These are phyloP conservation scores for Drosophila falleni DNA, from an alignment of 2,888 invertebrate species.

Conservation along the genomic window DNA sequence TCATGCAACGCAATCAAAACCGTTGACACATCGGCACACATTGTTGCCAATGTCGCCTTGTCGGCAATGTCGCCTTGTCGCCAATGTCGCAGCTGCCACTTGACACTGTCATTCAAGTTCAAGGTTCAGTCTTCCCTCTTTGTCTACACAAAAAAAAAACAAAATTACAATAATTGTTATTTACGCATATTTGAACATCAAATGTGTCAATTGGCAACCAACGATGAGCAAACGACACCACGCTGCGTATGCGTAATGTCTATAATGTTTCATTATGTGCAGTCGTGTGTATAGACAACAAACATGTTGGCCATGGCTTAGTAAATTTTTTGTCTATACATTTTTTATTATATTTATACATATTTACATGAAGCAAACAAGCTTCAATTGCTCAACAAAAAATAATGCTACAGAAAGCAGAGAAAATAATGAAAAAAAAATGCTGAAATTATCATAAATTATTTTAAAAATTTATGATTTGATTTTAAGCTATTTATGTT, in stretches of 20 bases:
- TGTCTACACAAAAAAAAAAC: conserved; percentile 54
- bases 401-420: too few species aligned
- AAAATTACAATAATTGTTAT: conserved; percentile 78
- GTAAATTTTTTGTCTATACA: conserved; percentile 44
- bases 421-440: neutral
- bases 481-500: neutral
- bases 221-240: conserved; percentile 46
- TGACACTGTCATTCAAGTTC: conserved; percentile 73
- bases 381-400: neutral
- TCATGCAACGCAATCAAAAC: conserved; percentile 78
- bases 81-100: conserved; percentile 34
- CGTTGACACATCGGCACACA: conserved; percentile 75
- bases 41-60: conserved; percentile 39
- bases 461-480: neutral
- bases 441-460: neutral
- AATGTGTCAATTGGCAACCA: conserved; percentile 72
- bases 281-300: conserved; percentile 28
- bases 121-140: conserved; percentile 63
- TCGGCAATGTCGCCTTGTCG: conserved; percentile 9
- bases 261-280: conserved; percentile 49
- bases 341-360: conserved; percentile 20
- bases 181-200: conserved; percentile 78
- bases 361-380: conserved; percentile 4
- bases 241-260: conserved; percentile 67
- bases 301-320: conserved; percentile 58